Percentiles rank a stretch among this genome's conserved stretches.
phyloP scores from a whole-genome alignment of 2,113 vertebrate species.

The Megalops atlanticus region DNA sequence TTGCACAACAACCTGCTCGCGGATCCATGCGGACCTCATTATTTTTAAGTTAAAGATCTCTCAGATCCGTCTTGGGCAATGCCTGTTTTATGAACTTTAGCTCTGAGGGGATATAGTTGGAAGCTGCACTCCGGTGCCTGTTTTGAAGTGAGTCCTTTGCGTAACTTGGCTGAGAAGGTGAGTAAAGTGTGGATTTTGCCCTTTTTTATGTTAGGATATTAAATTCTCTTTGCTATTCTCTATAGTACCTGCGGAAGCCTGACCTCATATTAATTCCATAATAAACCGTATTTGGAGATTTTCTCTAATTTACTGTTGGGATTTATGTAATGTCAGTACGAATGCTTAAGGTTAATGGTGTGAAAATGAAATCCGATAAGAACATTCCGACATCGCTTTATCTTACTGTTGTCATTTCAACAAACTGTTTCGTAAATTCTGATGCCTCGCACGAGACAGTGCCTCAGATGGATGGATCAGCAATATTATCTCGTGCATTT shows the following conservation, averaged over 20 bases:
- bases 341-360: background rate
- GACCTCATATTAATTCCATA: background rate
- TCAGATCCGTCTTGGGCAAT: slow-evolving; percentile 64
- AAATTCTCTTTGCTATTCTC: background rate
- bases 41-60: slow-evolving; percentile 73
- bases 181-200: slow-evolving; percentile 55
- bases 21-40: slow-evolving; percentile 80
- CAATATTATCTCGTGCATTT: background rate
- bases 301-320: background rate
- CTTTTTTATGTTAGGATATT: background rate
- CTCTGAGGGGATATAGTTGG: slow-evolving; percentile 75
- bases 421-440: background rate
- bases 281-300: background rate
- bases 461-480: background rate
- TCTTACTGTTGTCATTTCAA: background rate
- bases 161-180: slow-evolving; percentile 84
- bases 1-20: slow-evolving; percentile 59
- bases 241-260: background rate
- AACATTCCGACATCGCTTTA: background rate
- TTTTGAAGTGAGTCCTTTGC: slow-evolving; percentile 71
- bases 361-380: background rate
- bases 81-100: slow-evolving; percentile 81
- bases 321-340: background rate
- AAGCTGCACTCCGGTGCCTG: slow-evolving; percentile 59
- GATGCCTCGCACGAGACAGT: background rate